Base-by-base conservation (phyloP, 35 echinoderm and acorn worm species). In the Acanthaster planci region DNA sequence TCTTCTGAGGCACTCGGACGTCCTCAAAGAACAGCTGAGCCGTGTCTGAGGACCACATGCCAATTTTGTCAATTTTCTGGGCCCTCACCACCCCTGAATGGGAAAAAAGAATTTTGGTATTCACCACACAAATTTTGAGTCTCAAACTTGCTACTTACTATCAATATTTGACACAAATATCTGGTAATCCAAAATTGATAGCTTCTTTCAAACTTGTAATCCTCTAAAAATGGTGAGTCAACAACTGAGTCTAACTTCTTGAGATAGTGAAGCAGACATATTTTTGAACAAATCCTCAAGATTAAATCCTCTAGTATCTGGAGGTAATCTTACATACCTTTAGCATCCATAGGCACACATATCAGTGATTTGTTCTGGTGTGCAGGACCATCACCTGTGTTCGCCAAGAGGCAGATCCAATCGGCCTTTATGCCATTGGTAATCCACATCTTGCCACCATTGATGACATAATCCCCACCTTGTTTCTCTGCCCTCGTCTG, bases 1-100 rank as follows among this genome's bases (percentile, higher is more conserved):
- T 86, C 52, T 87, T 98, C 67, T 98, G 88, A 22, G 95, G 95
- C 12, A 98, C 81, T 75, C 85, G 55, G 0, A 98, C 95, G 83
- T 98, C 92, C 76, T 98, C 95, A 88, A 98, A 91, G 89, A 90
- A 98, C 15, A 98, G 60, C 78, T 98, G 68, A 55, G 91, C 95
- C 22, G 95, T 98, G 85, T 98, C 95, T 5, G 95, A 93, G 27
- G 47, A 91, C 42, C 88, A 85, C 91, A 94, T 98, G 37, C 95
- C 95, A 30, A 98, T 84, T 58, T 98, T 98, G 17, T 91, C 79
- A n/a, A 98, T 98, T 19, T 90, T 91, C 37, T 83, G 93, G 31
- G 88, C 95, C 80, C 91, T 84, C 14, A 90, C 42, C 39, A 98
- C 92, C 85, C 95, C 95, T 97, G 57, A 21, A 76, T 16, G 32